Evolutionary conservation across 2,888 invertebrate genomes (phyloP).

Genomic region (Nomada ruficornis): DNA sequence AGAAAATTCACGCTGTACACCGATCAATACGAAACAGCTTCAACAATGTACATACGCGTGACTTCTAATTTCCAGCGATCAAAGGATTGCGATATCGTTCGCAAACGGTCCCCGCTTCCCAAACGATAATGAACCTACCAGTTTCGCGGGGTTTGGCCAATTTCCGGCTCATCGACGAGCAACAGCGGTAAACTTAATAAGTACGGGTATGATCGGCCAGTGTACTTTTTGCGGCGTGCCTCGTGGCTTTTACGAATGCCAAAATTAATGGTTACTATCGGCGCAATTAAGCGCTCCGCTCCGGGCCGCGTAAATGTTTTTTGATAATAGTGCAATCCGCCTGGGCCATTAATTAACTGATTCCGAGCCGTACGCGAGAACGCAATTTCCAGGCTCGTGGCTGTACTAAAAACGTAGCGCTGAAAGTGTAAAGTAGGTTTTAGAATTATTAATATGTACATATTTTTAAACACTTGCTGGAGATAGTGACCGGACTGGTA

Average conservation of each 20-base stretch:
- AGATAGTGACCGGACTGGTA: too few relatives aligned
- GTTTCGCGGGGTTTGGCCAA: background rate
- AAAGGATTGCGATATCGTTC: background rate
- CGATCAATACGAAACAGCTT: background rate
- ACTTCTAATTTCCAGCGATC: background rate
- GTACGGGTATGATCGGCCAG: background rate
- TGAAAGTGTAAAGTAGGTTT: constrained; percentile 13
- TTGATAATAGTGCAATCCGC: constrained; percentile 59
- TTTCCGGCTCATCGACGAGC: background rate
- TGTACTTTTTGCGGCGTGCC: background rate
- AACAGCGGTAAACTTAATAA: constrained; percentile 24
- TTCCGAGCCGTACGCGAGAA: background rate
- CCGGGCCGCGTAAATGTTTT: constrained; percentile 47
- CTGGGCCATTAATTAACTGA: constrained; percentile 61
- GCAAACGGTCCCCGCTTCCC: background rate
- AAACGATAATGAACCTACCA: background rate
- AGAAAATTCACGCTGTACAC: too few relatives aligned
- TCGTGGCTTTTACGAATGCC: constrained; percentile 19
- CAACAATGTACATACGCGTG: background rate
- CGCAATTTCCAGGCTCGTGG: constrained; percentile 12
- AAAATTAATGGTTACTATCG: constrained; percentile 54
- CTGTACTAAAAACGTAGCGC: background rate
- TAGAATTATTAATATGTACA: constrained; percentile 33
- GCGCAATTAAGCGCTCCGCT: constrained; percentile 52
- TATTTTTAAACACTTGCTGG: background rate